Evolutionary conservation across 2,888 invertebrate species (phyloP).

Genomic region (Chesias legatella): DNA sequence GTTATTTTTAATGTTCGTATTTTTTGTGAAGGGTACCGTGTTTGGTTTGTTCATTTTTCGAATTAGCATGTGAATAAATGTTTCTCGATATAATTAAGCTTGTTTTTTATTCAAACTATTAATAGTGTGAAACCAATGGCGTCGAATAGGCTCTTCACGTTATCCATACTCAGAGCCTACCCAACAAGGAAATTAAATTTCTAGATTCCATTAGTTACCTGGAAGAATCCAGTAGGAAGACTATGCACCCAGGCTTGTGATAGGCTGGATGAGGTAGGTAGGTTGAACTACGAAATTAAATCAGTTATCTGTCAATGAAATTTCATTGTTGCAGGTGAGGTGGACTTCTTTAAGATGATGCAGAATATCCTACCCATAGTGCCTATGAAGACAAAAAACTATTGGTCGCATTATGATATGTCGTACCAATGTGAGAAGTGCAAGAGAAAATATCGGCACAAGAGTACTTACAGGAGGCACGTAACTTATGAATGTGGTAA

Average conservation of each 20-base stretch:
- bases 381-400: slow-evolving; percentile 76
- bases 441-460: slow-evolving; percentile 86
- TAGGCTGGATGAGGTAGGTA: slow-evolving; percentile 13
- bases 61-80: slow-evolving; percentile 78
- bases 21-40: slow-evolving; percentile 68
- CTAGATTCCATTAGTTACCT: too few species aligned
- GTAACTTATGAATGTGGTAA: slow-evolving; percentile 84
- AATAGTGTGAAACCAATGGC: too few species aligned
- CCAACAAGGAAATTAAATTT: too few species aligned
- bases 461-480: slow-evolving; percentile 86
- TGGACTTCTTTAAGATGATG: slow-evolving; percentile 76
- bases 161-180: too few species aligned
- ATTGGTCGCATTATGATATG: slow-evolving; percentile 71
- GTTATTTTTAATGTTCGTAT: slow-evolving; percentile 45
- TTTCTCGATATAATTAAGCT: slow-evolving; percentile 53
- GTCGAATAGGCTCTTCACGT: too few species aligned
- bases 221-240: too few species aligned
- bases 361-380: slow-evolving; percentile 70
- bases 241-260: too few species aligned
- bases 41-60: slow-evolving; percentile 73
- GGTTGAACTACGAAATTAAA: slow-evolving; percentile 1
- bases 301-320: slow-evolving; percentile 31
- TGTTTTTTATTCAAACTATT: slow-evolving; percentile 15
- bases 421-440: slow-evolving; percentile 83
- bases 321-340: slow-evolving; percentile 75